Conservation (phyloP, 2,888 invertebrate species). For the Drosophila multiciliata region DNA sequence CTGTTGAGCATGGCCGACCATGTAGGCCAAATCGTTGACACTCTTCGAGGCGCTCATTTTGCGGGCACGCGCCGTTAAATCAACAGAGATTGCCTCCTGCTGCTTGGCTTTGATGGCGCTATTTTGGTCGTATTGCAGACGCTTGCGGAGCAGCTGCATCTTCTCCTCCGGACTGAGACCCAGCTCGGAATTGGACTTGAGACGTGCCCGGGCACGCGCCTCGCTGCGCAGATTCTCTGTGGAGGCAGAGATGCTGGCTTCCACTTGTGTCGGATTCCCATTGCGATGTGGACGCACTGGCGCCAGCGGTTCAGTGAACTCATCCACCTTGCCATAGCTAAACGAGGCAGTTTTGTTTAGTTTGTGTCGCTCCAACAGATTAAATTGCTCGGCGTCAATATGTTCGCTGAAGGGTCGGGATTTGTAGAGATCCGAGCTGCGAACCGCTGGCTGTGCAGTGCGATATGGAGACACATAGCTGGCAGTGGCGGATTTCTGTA, state of each 20-base stretch:
- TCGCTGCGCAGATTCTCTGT: conserved; percentile 88
- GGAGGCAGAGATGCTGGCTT: conserved; percentile 64
- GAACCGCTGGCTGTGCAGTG: conserved; percentile 57
- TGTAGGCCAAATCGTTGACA: conserved; percentile 83
- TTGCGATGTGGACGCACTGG: conserved; percentile 51
- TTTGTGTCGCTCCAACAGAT: conserved; percentile 75
- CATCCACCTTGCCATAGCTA: conserved; percentile 63
- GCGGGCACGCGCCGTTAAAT: conserved; percentile 75
- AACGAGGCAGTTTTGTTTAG: conserved; percentile 84
- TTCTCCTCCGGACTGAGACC: conserved; percentile 90
- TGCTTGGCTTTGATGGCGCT: conserved; percentile 48
- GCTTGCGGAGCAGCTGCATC: conserved; percentile 86
- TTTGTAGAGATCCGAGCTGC: conserved; percentile 65
- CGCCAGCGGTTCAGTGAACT: conserved; percentile 47
- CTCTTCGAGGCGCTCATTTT: conserved; percentile 85
- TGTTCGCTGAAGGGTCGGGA: conserved; percentile 84
- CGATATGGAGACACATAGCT: conserved; percentile 79
- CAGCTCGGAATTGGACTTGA: conserved; percentile 90
- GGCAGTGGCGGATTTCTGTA: conserved; percentile 73
- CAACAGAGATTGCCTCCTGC: conserved; percentile 28
- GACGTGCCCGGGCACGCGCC: conserved; percentile 88
- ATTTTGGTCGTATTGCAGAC: conserved; percentile 78
- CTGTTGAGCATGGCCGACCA: conserved; percentile 70
- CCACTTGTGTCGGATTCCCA: conserved; percentile 18
- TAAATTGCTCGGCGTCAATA: conserved; percentile 72